phyloP scores from a whole-genome alignment of 2,113 vertebrate species.

The Odontophorus gujanensis region DNA sequence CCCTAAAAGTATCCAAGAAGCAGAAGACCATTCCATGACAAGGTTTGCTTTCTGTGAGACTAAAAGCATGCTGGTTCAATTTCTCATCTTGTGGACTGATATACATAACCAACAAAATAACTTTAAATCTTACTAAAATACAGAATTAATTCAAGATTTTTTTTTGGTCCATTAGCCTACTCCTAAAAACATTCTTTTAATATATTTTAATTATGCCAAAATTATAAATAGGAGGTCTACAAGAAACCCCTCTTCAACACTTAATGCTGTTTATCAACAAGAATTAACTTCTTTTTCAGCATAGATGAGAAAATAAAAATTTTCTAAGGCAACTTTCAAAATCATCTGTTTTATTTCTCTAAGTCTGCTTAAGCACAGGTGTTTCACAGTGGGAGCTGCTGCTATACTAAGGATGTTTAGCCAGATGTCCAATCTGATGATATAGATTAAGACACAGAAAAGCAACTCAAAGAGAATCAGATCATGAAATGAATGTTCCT shows the following conservation, averaged over 20 bases:
- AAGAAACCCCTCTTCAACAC: background rate
- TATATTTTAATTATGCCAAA: background rate
- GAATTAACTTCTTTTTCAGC: background rate
- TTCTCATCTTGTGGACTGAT: background rate
- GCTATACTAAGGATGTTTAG: background rate
- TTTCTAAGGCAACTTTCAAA: slow-evolving; percentile 8
- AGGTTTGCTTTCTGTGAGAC: background rate
- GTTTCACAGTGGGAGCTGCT: background rate
- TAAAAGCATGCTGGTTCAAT: background rate
- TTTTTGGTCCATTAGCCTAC: background rate
- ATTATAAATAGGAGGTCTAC: background rate
- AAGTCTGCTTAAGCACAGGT: background rate
- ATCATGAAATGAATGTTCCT: background rate
- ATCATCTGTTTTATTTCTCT: background rate
- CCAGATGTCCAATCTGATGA: background rate
- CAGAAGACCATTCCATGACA: background rate
- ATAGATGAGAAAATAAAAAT: background rate
- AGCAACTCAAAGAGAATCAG: background rate
- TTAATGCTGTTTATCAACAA: background rate
- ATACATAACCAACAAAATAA: background rate
- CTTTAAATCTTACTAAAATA: background rate
- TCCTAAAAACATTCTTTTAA: background rate
- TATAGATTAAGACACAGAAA: background rate
- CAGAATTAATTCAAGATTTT: background rate
- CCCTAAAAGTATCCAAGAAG: background rate